Base-by-base conservation (phyloP, 2,888 invertebrate genomes). In the Caenorhabditis sp. region DNA sequence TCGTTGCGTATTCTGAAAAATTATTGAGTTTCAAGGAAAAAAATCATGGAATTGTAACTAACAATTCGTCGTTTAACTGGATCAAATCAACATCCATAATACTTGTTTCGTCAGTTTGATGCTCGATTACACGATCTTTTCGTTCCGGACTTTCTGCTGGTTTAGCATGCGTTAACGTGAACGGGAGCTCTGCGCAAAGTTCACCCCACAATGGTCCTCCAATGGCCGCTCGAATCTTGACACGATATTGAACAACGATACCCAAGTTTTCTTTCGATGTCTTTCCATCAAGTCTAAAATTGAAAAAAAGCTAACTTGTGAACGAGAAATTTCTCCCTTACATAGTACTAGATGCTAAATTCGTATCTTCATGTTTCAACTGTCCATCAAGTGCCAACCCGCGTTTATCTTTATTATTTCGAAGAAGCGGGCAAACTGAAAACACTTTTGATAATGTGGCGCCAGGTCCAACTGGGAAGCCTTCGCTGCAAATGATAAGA, bases 311-410 rank as follows among this genome's bases (percentile, higher is more conserved):
- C n/a, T n/a, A n/a, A n/a, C 17, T 59, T 49, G 37, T 17, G 12
- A 36, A 21, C n/a, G n/a, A n/a, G n/a, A n/a, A n/a, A n/a, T n/a
- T n/a, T 23, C 1, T 10, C 27, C 92, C 93, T 92, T 91, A 95
- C 94, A 96, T 92, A 84, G 97, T 97, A 89, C 95, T 95, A 83
- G 96, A 96, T 79, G 97, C 97, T 87, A 97, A 92, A 91, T 97
- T 97, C 88, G 97, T 97, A 90, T 97, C 97, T 91, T 97, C 97
- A 89, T 97, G 95, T 90, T 97, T 97, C 88, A 97, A 92, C 90
- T 97, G 96, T 63, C 97, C 97, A 90, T 97, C 97, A 83, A 97
- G 91, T 85, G 97, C 97, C 82, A 97, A 92, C 69, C 97, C 97
- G 92, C 96, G 93, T 91, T 97, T 97, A 91, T 97, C 95, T 91